A percentile compares a stretch with the other conserved stretches of the same genome.
phyloP scores from a whole-genome alignment of 2,888 invertebrate genomes.

The Metallyticus violacea region DNA sequence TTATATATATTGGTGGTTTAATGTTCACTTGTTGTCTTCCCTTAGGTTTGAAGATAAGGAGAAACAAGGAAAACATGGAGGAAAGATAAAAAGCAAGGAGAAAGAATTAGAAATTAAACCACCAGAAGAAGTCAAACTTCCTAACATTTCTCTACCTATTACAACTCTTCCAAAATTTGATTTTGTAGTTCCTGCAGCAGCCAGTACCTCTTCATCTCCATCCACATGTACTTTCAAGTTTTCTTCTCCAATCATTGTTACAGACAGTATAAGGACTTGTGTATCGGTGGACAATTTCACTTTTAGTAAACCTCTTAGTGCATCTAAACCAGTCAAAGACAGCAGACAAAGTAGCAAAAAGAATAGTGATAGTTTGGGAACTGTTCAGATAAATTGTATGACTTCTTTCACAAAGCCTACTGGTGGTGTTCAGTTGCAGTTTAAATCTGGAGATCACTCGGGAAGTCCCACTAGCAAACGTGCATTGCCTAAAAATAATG shows the following conservation, averaged over 20 bases:
- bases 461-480: not conserved
- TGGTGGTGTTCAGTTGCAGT: not conserved
- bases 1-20: not conserved
- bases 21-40: not conserved
- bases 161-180: slow-evolving; percentile 58
- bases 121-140: slow-evolving; percentile 39
- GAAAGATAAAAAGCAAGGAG: slow-evolving; percentile 28
- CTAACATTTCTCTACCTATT: slow-evolving; percentile 52
- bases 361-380: slow-evolving; percentile 28
- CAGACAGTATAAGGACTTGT: slow-evolving; percentile 39
- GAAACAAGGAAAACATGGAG: not conserved
- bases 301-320: slow-evolving; percentile 44
- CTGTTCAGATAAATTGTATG: slow-evolving; percentile 38
- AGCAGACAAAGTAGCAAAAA: not conserved
- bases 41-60: slow-evolving; percentile 21
- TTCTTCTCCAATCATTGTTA: slow-evolving; percentile 51
- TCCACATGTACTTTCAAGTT: slow-evolving; percentile 44
- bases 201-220: not conserved
- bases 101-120: slow-evolving; percentile 27
- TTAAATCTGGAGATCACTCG: not conserved
- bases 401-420: not conserved
- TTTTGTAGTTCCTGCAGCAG: slow-evolving; percentile 42
- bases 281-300: not conserved
- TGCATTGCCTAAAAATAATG: not conserved
- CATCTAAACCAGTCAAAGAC: slow-evolving; percentile 29